Percentiles rank a stretch among this genome's conserved stretches.
phyloP scores from a whole-genome alignment of 2,113 vertebrate genomes.

The Hypanus sabinus region DNA sequence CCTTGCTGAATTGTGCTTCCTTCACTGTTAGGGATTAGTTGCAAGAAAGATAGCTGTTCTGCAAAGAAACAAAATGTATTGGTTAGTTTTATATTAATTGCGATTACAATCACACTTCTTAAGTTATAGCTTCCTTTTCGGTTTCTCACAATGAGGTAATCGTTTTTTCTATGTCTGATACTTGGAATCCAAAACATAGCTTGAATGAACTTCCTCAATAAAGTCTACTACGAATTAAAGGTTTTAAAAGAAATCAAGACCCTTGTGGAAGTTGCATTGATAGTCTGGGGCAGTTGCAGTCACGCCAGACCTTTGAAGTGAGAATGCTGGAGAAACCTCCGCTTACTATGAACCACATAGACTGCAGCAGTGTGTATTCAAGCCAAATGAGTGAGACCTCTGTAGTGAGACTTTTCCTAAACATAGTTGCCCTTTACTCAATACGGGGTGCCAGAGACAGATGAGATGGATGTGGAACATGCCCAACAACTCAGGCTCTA shows the following conservation, averaged over 20 bases:
- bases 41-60: constrained; percentile 21
- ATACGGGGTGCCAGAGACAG: no score
- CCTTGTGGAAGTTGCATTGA: no score
- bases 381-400: no score
- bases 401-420: no score
- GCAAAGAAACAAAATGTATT: constrained; percentile 14
- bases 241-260: neutral
- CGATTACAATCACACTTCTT: neutral
- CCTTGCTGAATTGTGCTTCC: neutral
- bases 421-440: no score
- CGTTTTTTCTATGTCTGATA: neutral
- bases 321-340: no score
- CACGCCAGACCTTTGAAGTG: no score
- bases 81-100: neutral
- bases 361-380: no score
- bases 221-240: neutral
- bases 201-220: neutral
- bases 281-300: no score
- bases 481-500: no score
- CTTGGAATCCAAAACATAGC: neutral
- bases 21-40: constrained; percentile 3
- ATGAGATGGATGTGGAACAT: no score
- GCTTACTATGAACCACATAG: no score
- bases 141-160: neutral
- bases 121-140: neutral